Evolutionary conservation across 2,888 invertebrate species (phyloP).

Genomic region (Drosophila kanekoi): DNA sequence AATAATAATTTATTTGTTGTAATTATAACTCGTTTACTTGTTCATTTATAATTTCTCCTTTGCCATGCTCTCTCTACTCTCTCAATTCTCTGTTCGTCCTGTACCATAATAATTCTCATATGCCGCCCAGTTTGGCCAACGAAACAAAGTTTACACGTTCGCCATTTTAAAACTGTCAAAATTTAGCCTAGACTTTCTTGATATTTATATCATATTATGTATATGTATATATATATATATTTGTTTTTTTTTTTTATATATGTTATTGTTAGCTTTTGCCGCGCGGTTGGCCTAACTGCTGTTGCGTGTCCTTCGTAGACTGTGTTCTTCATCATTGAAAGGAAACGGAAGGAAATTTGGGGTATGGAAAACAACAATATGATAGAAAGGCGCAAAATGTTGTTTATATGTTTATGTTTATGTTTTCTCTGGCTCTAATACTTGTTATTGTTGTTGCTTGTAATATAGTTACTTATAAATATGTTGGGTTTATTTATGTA

Average conservation of each 20-base stretch:
- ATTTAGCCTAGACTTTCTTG: slow-evolving; percentile 60
- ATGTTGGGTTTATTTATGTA: slow-evolving; percentile 74
- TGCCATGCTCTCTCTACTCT: slow-evolving; percentile 26
- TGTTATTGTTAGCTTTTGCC: slow-evolving; percentile 66
- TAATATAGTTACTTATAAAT: slow-evolving; percentile 70
- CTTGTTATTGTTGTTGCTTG: slow-evolving; percentile 49
- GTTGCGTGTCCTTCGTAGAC: slow-evolving; percentile 31
- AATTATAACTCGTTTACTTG: slow-evolving; percentile 75
- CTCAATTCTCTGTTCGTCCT: slow-evolving; percentile 40
- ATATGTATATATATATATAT: slow-evolving; percentile 25
- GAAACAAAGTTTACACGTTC: slow-evolving; percentile 73
- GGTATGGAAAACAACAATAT: slow-evolving; percentile 34
- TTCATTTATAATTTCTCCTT: slow-evolving; percentile 52
- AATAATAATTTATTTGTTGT: slow-evolving; percentile 79
- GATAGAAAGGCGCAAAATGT: slow-evolving; percentile 59
- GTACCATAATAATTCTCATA: slow-evolving; percentile 38
- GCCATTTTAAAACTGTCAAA: slow-evolving; percentile 66
- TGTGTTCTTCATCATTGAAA: slow-evolving; percentile 3
- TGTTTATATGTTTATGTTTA: slow-evolving; percentile 47
- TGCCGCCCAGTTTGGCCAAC: slow-evolving; percentile 77
- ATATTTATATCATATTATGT: slow-evolving; percentile 50
- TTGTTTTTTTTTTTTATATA: slow-evolving; percentile 39
- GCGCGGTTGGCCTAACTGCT: slow-evolving; percentile 51
- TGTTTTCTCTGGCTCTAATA: slow-evolving; percentile 43
- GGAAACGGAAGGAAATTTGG: background rate